phyloP scores from a whole-genome alignment of 1,140 invertebrate species.

The Pogonognathellus flavescens region DNA sequence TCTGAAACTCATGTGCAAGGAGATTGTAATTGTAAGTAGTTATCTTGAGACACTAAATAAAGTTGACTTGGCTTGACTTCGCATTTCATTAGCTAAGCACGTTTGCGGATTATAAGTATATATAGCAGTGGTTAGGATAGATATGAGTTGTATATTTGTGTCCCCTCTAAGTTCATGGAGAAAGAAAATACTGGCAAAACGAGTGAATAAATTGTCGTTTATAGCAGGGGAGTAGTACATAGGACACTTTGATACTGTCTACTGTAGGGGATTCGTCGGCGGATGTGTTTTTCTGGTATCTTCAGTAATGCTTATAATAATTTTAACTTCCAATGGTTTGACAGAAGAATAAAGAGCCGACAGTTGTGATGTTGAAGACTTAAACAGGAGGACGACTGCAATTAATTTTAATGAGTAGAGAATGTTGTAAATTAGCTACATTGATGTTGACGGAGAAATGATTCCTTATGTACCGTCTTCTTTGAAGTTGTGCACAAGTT shows the following conservation, averaged over 20 bases:
- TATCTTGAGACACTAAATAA: slow-evolving; percentile 22
- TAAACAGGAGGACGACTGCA: slow-evolving; percentile 29
- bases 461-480: slow-evolving; percentile 5
- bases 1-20: slow-evolving; percentile 3
- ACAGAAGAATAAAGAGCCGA: slow-evolving; percentile 18
- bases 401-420: slow-evolving; percentile 43
- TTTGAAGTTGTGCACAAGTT: not conserved
- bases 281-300: not conserved
- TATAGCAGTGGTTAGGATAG: no score
- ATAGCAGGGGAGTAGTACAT: no score
- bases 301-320: slow-evolving; percentile 16
- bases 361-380: not conserved
- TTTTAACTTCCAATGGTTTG: slow-evolving; percentile 17
- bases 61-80: slow-evolving; percentile 37
- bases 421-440: slow-evolving; percentile 12
- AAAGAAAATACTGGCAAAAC: no score
- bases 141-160: no score
- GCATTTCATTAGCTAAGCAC: slow-evolving; percentile 28
- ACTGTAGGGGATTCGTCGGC: not conserved
- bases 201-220: no score
- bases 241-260: no score
- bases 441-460: slow-evolving; percentile 21
- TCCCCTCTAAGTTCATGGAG: no score
- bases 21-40: slow-evolving; percentile 24
- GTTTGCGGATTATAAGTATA: not conserved